These are phyloP conservation scores for Glareola pratincola DNA, from an alignment of 2,113 vertebrate species.

Conservation along the genomic window DNA sequence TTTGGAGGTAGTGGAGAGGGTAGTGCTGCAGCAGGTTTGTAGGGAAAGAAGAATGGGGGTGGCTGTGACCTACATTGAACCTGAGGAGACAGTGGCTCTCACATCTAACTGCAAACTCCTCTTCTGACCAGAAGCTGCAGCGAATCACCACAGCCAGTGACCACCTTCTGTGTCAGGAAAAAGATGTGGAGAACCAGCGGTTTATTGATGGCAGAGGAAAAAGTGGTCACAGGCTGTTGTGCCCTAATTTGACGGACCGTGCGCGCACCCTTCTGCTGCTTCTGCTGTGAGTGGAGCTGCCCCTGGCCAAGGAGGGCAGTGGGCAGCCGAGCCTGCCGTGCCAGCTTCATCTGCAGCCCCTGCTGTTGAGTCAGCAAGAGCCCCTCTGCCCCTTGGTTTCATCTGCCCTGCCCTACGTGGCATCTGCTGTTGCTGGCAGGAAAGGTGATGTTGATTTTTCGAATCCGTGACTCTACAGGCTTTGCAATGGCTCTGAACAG, in stretches of 20 bases:
- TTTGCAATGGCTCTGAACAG: background rate
- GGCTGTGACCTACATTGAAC: background rate
- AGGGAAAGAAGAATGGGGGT: background rate
- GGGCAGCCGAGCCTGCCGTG: background rate
- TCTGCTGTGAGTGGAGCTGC: background rate
- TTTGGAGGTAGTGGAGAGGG: background rate
- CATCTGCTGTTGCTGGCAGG: background rate
- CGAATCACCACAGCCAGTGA: background rate
- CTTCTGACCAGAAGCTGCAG: background rate
- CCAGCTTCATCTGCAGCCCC: background rate
- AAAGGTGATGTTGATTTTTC: background rate
- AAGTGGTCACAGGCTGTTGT: background rate
- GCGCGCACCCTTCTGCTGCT: rapidly evolving
- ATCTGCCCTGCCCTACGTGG: background rate
- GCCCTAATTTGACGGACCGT: rapidly evolving
- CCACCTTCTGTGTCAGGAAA: background rate
- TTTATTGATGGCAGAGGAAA: background rate
- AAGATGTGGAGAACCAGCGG: background rate
- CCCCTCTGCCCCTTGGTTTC: background rate
- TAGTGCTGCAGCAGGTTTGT: background rate
- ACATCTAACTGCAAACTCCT: background rate
- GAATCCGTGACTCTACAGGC: background rate
- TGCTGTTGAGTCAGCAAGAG: background rate
- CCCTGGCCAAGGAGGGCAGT: background rate
- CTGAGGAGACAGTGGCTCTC: background rate